Evolutionary conservation across 1,140 invertebrate species (phyloP).

Genomic region (Lepidurus couesii): DNA sequence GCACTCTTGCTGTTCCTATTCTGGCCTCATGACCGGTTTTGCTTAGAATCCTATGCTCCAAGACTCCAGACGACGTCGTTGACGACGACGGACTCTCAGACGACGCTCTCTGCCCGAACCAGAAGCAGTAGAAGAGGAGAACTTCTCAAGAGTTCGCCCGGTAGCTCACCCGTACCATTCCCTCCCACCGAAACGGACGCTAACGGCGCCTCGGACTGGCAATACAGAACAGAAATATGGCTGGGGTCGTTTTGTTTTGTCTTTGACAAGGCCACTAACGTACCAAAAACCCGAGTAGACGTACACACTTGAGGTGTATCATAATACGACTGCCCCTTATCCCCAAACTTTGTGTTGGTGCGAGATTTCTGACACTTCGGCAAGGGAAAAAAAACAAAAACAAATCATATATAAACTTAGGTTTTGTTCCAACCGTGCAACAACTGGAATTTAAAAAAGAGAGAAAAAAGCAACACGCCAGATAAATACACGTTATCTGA

Average conservation of each 20-base stretch:
- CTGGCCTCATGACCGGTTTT: conserved; percentile 16
- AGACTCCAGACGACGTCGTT: conserved; percentile 12
- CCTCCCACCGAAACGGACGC: background rate
- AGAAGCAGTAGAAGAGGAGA: background rate
- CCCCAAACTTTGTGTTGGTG: too few relatives aligned
- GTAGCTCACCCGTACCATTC: background rate
- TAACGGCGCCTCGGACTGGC: background rate
- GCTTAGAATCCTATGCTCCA: background rate
- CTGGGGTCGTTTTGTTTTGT: background rate
- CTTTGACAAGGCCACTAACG: background rate
- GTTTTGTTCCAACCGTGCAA: too few relatives aligned
- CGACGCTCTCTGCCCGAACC: background rate
- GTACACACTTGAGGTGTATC: too few relatives aligned
- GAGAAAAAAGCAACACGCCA: too few relatives aligned
- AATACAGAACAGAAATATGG: background rate
- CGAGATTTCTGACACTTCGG: too few relatives aligned
- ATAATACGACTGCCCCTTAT: too few relatives aligned
- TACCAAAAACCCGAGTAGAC: background rate
- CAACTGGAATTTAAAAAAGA: too few relatives aligned
- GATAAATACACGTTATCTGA: too few relatives aligned
- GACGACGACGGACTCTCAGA: conserved; percentile 1
- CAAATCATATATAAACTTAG: too few relatives aligned
- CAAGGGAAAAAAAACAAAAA: too few relatives aligned
- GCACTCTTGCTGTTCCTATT: conserved; percentile 19
- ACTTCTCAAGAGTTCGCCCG: conserved; percentile 6